phyloP scores from a whole-genome alignment of 2,113 vertebrate genomes.

The Hemicordylus capensis region DNA sequence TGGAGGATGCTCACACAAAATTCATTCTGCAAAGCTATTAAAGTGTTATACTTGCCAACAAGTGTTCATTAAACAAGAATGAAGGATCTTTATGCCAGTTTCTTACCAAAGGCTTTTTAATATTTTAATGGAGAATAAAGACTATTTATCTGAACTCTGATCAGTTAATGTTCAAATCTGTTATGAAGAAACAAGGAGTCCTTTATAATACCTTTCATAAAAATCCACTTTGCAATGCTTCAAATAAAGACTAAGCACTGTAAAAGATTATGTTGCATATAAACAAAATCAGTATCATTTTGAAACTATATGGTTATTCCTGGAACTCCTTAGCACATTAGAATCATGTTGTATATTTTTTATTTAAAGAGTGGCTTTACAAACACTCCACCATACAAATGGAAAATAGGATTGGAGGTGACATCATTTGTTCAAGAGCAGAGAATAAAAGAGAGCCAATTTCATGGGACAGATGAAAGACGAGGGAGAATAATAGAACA shows the following conservation, averaged over 20 bases:
- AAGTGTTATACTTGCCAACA: conserved; percentile 86
- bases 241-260: conserved; percentile 82
- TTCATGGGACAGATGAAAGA: conserved; percentile 63
- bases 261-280: conserved; percentile 83
- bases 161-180: conserved; percentile 84
- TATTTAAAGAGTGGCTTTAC: conserved; percentile 74
- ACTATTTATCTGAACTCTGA: conserved; percentile 87
- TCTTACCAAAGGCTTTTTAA: conserved; percentile 85
- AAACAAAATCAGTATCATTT: conserved; percentile 85
- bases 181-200: conserved; percentile 85
- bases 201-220: conserved; percentile 87
- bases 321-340: conserved; percentile 74
- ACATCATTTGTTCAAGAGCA: conserved; percentile 67
- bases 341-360: conserved; percentile 74
- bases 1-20: conserved; percentile 81
- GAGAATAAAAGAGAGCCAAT: conserved; percentile 44
- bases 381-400: conserved; percentile 74
- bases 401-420: conserved; percentile 73
- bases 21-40: conserved; percentile 85
- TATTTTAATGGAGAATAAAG: conserved; percentile 87
- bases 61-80: conserved; percentile 88
- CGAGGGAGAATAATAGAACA: conserved; percentile 49
- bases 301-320: conserved; percentile 77
- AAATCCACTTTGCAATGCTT: conserved; percentile 86
- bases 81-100: conserved; percentile 82